These are phyloP conservation scores for Elachura formosa DNA, from an alignment of 2,113 vertebrate species.

Conservation along the genomic window DNA sequence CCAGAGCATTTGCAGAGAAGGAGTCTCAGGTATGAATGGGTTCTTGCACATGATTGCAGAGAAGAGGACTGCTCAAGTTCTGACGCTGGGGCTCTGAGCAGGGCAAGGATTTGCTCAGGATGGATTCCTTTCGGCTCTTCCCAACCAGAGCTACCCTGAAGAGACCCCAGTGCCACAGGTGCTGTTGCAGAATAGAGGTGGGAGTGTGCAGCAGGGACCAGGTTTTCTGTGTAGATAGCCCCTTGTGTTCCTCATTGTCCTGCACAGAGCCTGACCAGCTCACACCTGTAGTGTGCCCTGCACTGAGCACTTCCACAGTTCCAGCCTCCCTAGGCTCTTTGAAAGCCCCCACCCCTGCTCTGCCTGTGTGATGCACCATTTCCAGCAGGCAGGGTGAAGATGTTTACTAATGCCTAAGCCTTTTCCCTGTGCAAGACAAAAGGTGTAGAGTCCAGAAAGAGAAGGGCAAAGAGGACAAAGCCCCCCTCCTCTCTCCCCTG, in stretches of 20 bases:
- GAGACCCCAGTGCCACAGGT: not conserved
- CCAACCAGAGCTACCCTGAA: not conserved
- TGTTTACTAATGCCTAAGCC: not conserved
- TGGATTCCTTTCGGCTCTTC: not conserved
- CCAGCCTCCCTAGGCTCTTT: not conserved
- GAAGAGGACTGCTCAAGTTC: not conserved
- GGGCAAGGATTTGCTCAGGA: not conserved
- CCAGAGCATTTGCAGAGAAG: not conserved
- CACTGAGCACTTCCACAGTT: not conserved
- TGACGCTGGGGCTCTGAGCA: not conserved
- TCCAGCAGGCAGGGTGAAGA: not conserved
- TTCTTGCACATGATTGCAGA: not conserved
- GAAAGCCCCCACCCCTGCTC: not conserved
- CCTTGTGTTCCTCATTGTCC: not conserved
- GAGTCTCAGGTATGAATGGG: not conserved
- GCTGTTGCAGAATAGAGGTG: not conserved
- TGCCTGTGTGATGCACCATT: not conserved
- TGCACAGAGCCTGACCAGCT: not conserved
- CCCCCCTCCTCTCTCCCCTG: not conserved
- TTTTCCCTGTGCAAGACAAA: not conserved
- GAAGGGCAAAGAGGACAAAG: not conserved
- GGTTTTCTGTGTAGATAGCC: not conserved
- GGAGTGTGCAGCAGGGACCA: not conserved
- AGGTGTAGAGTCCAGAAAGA: not conserved
- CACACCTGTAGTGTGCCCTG: not conserved